Evolutionary conservation across 2,888 invertebrate species (phyloP).

Genomic region (Caenorhabditis sp.): DNA sequence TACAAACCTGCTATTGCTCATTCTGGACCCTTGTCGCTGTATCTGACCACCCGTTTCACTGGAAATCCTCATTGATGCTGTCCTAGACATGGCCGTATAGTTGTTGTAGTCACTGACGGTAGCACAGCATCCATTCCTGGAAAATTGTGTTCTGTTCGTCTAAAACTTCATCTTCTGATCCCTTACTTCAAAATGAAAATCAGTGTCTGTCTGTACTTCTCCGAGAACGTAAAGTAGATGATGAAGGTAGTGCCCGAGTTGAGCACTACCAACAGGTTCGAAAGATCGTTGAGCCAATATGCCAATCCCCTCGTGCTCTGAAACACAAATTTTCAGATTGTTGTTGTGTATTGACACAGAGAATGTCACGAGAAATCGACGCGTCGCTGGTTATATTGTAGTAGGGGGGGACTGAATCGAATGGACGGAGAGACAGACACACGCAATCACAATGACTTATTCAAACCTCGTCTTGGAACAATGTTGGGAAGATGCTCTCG

Average conservation of each 20-base stretch:
- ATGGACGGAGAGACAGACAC: constrained; percentile 1
- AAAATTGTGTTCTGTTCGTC: constrained; percentile 20
- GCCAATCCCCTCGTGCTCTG: constrained; percentile 75
- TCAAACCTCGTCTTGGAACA: constrained; percentile 71
- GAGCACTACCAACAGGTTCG: constrained; percentile 79
- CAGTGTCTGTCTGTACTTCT: constrained; percentile 79
- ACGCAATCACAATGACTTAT: constrained; percentile 60
- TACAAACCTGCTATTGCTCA: constrained; percentile 71
- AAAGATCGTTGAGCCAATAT: constrained; percentile 80
- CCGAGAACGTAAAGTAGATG: constrained; percentile 80
- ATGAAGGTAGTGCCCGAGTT: constrained; percentile 82
- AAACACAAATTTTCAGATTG: constrained; percentile 31
- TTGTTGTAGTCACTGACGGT: constrained; percentile 72
- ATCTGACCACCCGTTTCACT: constrained; percentile 66
- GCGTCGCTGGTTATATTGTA: constrained; percentile 39
- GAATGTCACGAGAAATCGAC: constrained; percentile 44
- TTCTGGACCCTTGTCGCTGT: constrained; percentile 63
- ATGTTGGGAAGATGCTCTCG: constrained; percentile 77
- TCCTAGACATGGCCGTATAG: constrained; percentile 74
- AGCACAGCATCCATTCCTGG: constrained; percentile 75
- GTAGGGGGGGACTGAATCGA: constrained; percentile 9
- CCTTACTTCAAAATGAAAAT: constrained; percentile 74
- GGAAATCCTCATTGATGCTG: constrained; percentile 75
- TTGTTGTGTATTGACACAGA: constrained; percentile 50
- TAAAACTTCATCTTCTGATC: constrained; percentile 2